Evolutionary conservation across 2,797 vertebrate species (phyloP).

Genomic region (Pempheris klunzingeri): DNA sequence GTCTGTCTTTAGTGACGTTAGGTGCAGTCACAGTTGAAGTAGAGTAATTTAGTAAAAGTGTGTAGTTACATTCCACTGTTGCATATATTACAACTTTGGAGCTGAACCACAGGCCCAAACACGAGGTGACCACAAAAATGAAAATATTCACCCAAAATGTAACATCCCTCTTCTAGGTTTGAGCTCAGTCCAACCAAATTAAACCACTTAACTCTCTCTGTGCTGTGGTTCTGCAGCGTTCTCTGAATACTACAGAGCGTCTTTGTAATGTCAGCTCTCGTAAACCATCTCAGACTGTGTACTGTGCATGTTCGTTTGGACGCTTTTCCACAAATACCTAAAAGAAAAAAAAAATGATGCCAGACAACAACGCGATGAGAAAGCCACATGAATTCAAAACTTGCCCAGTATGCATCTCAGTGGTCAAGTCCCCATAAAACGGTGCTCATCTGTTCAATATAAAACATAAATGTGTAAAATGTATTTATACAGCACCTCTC

Average conservation of each 20-base stretch:
- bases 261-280: conserved; percentile 23
- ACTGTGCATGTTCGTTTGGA: conserved; percentile 13
- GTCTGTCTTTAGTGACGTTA: background rate
- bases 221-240: conserved; percentile 32
- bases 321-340: conserved; percentile 19
- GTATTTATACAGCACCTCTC: background rate
- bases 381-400: conserved; percentile 45
- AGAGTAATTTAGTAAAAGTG: conserved; percentile 23
- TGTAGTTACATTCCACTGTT: conserved; percentile 3
- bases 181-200: conserved; percentile 44
- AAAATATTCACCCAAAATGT: conserved; percentile 51
- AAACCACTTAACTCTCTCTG: conserved; percentile 43
- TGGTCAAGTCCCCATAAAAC: conserved; percentile 34
- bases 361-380: conserved; percentile 28
- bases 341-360: conserved; percentile 15
- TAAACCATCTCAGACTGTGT: conserved; percentile 17
- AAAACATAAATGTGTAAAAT: background rate
- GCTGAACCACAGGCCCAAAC: conserved; percentile 34
- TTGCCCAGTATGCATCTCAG: conserved; percentile 10
- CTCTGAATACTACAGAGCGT: conserved; percentile 36
- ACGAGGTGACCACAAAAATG: conserved; percentile 45
- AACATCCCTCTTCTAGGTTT: conserved; percentile 23
- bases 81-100: conserved; percentile 12
- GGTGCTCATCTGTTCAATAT: conserved; percentile 13
- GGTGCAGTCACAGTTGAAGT: background rate